Evolutionary conservation across 2,888 invertebrate species (phyloP).

Genomic region (Tinea semifulvella): DNA sequence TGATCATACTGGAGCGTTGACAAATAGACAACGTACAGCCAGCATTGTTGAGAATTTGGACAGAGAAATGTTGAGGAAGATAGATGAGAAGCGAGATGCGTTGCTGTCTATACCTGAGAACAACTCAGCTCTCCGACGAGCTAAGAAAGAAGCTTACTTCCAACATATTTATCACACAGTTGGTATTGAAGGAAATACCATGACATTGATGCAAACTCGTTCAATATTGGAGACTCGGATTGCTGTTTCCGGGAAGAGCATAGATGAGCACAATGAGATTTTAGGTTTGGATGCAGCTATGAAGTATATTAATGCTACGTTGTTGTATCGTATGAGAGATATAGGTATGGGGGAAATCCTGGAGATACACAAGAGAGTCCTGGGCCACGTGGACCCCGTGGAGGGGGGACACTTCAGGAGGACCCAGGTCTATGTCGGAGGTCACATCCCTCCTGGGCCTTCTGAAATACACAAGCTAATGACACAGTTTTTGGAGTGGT

Average conservation of each 20-base stretch:
- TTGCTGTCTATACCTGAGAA: slow-evolving; percentile 83
- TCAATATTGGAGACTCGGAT: slow-evolving; percentile 87
- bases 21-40: slow-evolving; percentile 85
- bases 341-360: slow-evolving; percentile 88
- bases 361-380: slow-evolving; percentile 89
- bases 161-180: slow-evolving; percentile 97
- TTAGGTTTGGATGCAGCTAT: slow-evolving; percentile 93
- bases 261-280: slow-evolving; percentile 97
- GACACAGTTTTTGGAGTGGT: slow-evolving; percentile 90
- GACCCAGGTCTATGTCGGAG: slow-evolving; percentile 93
- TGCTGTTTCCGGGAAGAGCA: slow-evolving; percentile 86
- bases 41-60: slow-evolving; percentile 92
- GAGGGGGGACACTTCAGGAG: slow-evolving; percentile 89
- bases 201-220: slow-evolving; percentile 91
- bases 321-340: slow-evolving; percentile 78
- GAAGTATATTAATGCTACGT: slow-evolving; percentile 88
- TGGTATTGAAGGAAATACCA: slow-evolving; percentile 97
- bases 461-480: slow-evolving; percentile 83
- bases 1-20: slow-evolving; percentile 79
- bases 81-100: slow-evolving; percentile 86
- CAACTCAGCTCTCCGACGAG: slow-evolving; percentile 81
- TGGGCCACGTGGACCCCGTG: slow-evolving; percentile 94
- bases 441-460: slow-evolving; percentile 92
- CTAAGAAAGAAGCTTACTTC: slow-evolving; percentile 95
- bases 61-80: slow-evolving; percentile 75